Percentiles rank a stretch among this genome's conserved stretches.
These are phyloP conservation scores for Mus pahari DNA, from an alignment of 2,113 vertebrate genomes.

Conservation along the genomic window DNA sequence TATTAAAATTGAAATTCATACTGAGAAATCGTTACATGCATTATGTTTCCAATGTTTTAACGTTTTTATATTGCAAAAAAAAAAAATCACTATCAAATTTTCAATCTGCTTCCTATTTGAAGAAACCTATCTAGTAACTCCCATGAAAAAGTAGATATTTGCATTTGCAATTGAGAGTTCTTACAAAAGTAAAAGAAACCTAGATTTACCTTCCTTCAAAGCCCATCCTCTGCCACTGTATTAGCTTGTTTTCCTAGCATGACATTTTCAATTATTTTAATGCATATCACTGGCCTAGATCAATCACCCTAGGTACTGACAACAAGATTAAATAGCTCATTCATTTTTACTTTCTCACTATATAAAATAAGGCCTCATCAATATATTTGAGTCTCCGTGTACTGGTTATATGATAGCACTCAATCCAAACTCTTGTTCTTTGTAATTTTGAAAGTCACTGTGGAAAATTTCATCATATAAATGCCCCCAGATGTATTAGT, in stretches of 20 bases:
- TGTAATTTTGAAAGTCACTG: slow-evolving; percentile 58
- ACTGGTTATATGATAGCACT: background rate
- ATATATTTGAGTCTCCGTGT: background rate
- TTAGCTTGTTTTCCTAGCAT: background rate
- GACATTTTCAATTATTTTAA: background rate
- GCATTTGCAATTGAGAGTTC: background rate
- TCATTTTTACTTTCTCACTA: slow-evolving; percentile 21
- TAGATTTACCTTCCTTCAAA: background rate
- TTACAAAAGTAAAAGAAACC: background rate
- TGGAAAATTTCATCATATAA: slow-evolving; percentile 68
- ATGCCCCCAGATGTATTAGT: slow-evolving; percentile 61
- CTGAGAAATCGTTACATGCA: too few species aligned
- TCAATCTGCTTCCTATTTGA: background rate
- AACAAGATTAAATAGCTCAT: background rate
- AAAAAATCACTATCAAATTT: background rate
- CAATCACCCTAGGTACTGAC: background rate
- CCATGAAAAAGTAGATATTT: background rate
- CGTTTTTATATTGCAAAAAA: background rate
- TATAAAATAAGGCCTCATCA: background rate
- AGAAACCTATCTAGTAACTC: background rate
- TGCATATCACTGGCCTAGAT: background rate
- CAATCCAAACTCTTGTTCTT: slow-evolving; percentile 25
- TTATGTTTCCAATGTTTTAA: background rate
- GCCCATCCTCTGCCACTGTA: too few species aligned
- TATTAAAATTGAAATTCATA: background rate